Base-by-base conservation (phyloP, 2,888 invertebrate genomes). In the Eupithecia abbreviata region DNA sequence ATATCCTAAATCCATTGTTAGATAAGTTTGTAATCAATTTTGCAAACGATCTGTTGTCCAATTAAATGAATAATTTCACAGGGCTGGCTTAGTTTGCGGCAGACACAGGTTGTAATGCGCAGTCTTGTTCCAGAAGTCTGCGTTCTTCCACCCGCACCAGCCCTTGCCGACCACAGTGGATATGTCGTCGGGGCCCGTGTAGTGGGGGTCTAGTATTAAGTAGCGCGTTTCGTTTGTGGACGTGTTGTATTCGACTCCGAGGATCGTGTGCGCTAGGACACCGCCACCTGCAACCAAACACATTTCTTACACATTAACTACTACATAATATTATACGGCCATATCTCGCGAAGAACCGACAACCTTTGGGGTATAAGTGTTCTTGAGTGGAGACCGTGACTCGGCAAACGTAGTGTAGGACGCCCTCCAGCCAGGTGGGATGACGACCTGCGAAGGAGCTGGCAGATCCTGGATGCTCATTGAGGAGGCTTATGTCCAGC, bases 201-300 rank as follows among this genome's bases (percentile, higher is more conserved):
- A 99, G 93, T 99, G 99, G 0, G 99, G 99, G 95, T 99, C 99
- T 62, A 99, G 95, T 84, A 99, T 98, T n/a, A 99, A 96, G 92
- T 98, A 99, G 85, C 97, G 97, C 0, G 97, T 96, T 80, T 98
- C 97, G 41, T 97, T 98, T 12, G 97, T 97, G 30, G 95, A 94
- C 67, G 97, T 96, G 90, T 98, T 97, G 88, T 97, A 98, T 88
- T 98, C 98, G 1, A 99, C 97, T 2, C 99, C 99, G 75, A 99
- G 95, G 83, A 99, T 99, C 68, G 99, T 99, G 90, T 99, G 99
- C 1, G 99, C 99, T 85, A 99, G 94, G 58, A 99, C 98, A 81
- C 99, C 99, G 42, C 99, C 99, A 87, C 99, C 98, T 98, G 77
- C 43, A 62, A 72, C 30, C 74, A 58, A 58, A 55, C 0, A 51